Evolutionary conservation across 2,797 vertebrate species (phyloP).

Genomic region (Halcyon chelicuti): DNA sequence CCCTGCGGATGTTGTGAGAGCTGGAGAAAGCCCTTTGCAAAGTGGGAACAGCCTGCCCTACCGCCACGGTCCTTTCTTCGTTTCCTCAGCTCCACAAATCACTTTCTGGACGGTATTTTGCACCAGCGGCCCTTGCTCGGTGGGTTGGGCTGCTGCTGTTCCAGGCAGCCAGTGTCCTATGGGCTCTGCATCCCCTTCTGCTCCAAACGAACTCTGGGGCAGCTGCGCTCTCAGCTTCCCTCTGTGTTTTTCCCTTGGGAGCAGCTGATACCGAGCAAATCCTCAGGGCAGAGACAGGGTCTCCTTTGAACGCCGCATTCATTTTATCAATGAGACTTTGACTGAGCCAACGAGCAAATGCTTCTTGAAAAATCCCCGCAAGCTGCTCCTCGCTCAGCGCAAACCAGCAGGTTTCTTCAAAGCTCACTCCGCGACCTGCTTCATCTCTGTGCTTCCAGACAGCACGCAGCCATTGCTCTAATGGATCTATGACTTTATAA

Average conservation of each 20-base stretch:
- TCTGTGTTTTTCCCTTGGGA: not conserved
- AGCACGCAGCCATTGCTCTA: rapidly evolving
- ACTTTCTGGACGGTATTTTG: not conserved
- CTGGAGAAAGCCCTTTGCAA: not conserved
- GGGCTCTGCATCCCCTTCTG: not conserved
- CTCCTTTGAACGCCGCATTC: not conserved
- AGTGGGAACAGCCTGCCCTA: not conserved
- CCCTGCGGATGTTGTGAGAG: not conserved
- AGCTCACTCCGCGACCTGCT: not conserved
- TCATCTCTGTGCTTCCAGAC: not conserved
- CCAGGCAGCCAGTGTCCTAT: rapidly evolving
- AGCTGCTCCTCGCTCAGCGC: not conserved
- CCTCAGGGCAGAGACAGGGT: rapidly evolving
- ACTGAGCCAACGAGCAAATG: rapidly evolving
- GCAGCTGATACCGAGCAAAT: not conserved
- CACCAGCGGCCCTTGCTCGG: not conserved
- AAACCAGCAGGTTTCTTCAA: not conserved
- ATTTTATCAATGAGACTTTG: not conserved
- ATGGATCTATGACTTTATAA: not conserved
- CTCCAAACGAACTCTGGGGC: rapidly evolving
- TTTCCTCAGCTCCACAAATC: not conserved
- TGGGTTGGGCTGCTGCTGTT: not conserved
- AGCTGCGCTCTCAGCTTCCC: not conserved
- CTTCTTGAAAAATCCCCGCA: not conserved
- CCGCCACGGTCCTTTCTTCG: not conserved